Percentiles rank a stretch among this genome's conserved stretches.
These are phyloP conservation scores for Strigamia maritima DNA, from an alignment of 2,888 invertebrate genomes.

Conservation along the genomic window DNA sequence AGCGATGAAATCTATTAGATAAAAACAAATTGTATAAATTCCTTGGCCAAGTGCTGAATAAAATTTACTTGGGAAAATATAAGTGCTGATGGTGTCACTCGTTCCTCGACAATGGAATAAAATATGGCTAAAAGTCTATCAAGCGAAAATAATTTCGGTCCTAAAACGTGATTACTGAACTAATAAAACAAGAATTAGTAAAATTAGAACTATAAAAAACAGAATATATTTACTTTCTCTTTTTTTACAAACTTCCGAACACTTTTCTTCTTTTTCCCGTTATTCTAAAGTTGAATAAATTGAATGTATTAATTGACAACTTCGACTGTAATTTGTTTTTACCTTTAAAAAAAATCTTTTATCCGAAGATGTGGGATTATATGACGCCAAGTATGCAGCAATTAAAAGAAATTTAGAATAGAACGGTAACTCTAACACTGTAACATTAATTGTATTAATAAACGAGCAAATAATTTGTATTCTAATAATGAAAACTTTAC, in stretches of 20 bases:
- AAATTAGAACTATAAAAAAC: neutral
- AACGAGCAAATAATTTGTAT: neutral
- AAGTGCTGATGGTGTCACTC: conserved; percentile 78
- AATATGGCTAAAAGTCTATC: conserved; percentile 83
- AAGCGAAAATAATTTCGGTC: conserved; percentile 77
- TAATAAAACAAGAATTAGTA: conserved; percentile 36
- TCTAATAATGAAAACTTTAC: neutral
- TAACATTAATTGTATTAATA: neutral
- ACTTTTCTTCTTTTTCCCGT: neutral
- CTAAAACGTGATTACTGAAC: conserved; percentile 63
- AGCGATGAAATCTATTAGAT: conserved; percentile 67
- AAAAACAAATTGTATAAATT: conserved; percentile 36
- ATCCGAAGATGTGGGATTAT: conserved; percentile 85
- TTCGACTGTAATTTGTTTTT: neutral
- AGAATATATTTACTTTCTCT: neutral
- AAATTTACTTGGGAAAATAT: conserved; percentile 68
- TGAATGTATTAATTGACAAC: neutral
- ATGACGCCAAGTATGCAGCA: conserved; percentile 87
- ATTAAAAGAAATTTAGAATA: conserved; percentile 86
- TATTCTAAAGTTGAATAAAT: neutral
- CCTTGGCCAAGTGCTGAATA: conserved; percentile 26
- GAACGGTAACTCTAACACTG: conserved; percentile 64
- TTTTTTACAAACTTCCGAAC: neutral
- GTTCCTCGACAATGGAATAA: conserved; percentile 80
- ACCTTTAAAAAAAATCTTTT: conserved; percentile 78